A percentile compares a stretch with the other conserved stretches of the same genome.
These are phyloP conservation scores for Microtus montanus DNA, from an alignment of 2,113 vertebrate genomes.

Conservation along the genomic window DNA sequence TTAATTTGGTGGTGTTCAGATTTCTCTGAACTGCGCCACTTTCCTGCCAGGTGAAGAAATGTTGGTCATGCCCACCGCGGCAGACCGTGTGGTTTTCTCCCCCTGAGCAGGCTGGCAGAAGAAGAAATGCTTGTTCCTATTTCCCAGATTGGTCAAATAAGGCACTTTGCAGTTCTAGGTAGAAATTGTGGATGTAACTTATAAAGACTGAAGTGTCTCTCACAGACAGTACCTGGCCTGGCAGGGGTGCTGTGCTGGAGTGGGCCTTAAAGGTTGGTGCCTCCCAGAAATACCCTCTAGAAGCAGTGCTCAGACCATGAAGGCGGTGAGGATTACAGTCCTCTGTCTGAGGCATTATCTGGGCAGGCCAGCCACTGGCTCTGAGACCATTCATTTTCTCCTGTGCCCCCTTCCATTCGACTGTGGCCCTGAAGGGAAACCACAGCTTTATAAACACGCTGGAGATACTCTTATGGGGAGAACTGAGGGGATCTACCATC, in stretches of 20 bases:
- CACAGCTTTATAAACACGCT: background rate
- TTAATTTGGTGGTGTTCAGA: background rate
- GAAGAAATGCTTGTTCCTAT: background rate
- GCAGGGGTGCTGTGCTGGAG: background rate
- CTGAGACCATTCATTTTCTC: background rate
- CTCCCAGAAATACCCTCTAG: background rate
- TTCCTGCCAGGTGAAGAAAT: slow-evolving; percentile 1
- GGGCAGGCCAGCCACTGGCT: background rate
- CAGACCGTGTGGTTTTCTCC: too few species aligned
- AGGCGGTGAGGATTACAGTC: background rate
- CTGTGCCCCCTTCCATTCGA: background rate
- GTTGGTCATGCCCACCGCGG: background rate
- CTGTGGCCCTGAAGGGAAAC: background rate
- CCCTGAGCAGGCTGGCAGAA: background rate
- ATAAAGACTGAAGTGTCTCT: background rate
- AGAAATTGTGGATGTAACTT: background rate
- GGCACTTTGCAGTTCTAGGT: background rate
- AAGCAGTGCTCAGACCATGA: background rate
- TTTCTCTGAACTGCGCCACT: background rate
- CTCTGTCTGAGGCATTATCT: background rate
- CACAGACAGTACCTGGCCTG: background rate
- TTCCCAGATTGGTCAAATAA: slow-evolving; percentile 14
- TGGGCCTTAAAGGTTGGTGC: background rate
- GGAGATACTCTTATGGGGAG: background rate
- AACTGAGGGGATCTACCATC: too few species aligned